Percentiles rank a stretch among this genome's conserved stretches.
Conservation (phyloP, 2,888 invertebrate genomes). For the Hirtodrosophila confusa region DNA sequence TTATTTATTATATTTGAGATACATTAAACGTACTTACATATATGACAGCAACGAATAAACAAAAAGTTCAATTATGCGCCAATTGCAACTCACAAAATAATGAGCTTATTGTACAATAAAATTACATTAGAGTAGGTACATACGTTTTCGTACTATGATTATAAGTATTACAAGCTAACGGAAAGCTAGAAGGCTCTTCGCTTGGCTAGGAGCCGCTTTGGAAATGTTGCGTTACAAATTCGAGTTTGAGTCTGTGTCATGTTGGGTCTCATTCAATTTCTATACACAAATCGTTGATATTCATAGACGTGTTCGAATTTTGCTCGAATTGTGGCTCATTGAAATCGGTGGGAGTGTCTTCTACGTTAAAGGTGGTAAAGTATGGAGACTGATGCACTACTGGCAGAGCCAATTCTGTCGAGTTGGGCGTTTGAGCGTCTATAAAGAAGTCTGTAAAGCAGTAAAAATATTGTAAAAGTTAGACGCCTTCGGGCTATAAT, state of each 20-base stretch:
- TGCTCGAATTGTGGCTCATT: slow-evolving; percentile 79
- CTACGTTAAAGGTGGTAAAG: slow-evolving; percentile 48
- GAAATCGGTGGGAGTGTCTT: slow-evolving; percentile 65
- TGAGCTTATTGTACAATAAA: slow-evolving; percentile 28
- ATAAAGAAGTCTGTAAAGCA: slow-evolving; percentile 80
- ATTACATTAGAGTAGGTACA: slow-evolving; percentile 57
- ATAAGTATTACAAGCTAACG: slow-evolving; percentile 55
- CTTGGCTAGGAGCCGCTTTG: slow-evolving; percentile 74
- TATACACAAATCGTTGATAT: slow-evolving; percentile 58
- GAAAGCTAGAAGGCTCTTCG: slow-evolving; percentile 70
- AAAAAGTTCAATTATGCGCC: slow-evolving; percentile 19
- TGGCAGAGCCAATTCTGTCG: slow-evolving; percentile 19
- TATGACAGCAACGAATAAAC: slow-evolving; percentile 14
- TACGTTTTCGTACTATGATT: slow-evolving; percentile 57
- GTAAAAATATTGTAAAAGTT: neutral
- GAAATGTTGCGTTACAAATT: slow-evolving; percentile 68
- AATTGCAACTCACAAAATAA: slow-evolving; percentile 9
- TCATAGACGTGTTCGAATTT: slow-evolving; percentile 39
- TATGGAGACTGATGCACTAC: slow-evolving; percentile 25
- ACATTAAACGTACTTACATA: slow-evolving; percentile 16
- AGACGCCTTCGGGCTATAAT: neutral
- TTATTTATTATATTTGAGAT: slow-evolving; percentile 16
- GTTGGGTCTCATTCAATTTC: slow-evolving; percentile 62
- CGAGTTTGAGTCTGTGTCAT: slow-evolving; percentile 32
- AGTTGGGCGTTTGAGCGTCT: slow-evolving; percentile 74